A percentile compares a stretch with the other conserved stretches of the same genome.
phyloP scores from a whole-genome alignment of 2,113 vertebrate species.

The Misgurnus mizolepis region DNA sequence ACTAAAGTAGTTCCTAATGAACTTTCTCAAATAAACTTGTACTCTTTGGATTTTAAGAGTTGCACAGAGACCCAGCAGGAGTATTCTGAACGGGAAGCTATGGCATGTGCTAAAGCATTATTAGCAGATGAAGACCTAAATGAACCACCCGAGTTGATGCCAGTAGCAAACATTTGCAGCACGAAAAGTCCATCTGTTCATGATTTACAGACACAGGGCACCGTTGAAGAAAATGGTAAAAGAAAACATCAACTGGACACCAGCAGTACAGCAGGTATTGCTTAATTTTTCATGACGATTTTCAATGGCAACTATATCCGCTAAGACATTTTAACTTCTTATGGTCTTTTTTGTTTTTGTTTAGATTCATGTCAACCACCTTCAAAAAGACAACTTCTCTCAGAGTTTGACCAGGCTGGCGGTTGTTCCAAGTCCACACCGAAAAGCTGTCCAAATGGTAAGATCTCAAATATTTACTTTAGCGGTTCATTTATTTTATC shows the following conservation, averaged over 20 bases:
- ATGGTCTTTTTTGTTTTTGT: conserved; percentile 18
- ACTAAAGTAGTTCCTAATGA: conserved; percentile 4
- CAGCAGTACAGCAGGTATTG: conserved; percentile 58
- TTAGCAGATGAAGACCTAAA: conserved; percentile 78
- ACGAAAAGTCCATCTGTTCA: background rate
- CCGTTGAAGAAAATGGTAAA: conserved; percentile 7
- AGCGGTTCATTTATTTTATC: background rate
- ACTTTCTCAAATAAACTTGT: conserved; percentile 54
- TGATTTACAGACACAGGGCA: background rate
- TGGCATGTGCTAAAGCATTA: conserved; percentile 85
- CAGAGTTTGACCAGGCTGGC: conserved; percentile 82
- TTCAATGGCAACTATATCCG: background rate
- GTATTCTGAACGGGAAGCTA: conserved; percentile 80
- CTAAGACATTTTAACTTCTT: background rate
- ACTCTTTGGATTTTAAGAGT: conserved; percentile 54
- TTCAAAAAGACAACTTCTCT: conserved; percentile 85
- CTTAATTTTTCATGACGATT: no score
- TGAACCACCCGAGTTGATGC: conserved; percentile 18
- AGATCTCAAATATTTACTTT: conserved; percentile 22
- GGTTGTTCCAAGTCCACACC: conserved; percentile 62
- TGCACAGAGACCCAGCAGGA: conserved; percentile 74
- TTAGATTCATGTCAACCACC: conserved; percentile 80
- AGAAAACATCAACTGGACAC: conserved; percentile 62
- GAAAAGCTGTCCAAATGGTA: conserved; percentile 84
- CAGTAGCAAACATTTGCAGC: conserved; percentile 30